Evolutionary conservation across 1,140 invertebrate species (phyloP).

Genomic region (Pissodes strobi): DNA sequence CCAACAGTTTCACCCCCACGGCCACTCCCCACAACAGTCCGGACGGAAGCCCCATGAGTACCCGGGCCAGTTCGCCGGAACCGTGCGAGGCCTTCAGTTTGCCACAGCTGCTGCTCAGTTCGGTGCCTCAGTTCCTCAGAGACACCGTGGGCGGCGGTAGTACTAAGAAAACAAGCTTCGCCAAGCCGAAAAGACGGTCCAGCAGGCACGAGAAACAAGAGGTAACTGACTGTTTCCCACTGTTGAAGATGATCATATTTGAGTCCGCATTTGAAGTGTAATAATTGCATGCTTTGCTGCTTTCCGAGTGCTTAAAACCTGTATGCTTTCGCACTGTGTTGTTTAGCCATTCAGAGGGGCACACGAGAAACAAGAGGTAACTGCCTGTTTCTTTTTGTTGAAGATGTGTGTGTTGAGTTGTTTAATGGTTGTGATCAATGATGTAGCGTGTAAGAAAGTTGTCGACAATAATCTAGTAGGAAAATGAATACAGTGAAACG

Average conservation of each 20-base stretch:
- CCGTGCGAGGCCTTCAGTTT: constrained; percentile 56
- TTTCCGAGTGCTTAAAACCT: no score
- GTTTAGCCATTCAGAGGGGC: no score
- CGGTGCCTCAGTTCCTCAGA: constrained; percentile 75
- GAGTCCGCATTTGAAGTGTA: constrained; percentile 25
- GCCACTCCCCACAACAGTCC: constrained; percentile 84
- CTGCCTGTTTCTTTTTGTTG: not conserved
- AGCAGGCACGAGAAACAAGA: constrained; percentile 34
- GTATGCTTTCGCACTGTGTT: no score
- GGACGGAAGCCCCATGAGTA: constrained; percentile 62
- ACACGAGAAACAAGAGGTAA: constrained; percentile 40
- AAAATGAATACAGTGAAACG: no score
- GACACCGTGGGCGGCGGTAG: constrained; percentile 64
- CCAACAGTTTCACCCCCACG: constrained; percentile 72
- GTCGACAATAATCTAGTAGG: no score
- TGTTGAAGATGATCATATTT: constrained; percentile 18
- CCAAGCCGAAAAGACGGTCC: constrained; percentile 3
- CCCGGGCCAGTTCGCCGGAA: constrained; percentile 64
- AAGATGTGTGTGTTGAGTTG: no score
- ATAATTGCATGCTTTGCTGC: no score
- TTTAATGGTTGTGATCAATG: no score
- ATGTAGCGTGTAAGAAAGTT: no score
- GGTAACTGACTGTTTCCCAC: constrained; percentile 28
- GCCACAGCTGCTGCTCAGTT: constrained; percentile 66
- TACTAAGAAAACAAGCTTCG: constrained; percentile 44